phyloP scores from a whole-genome alignment of 2,888 invertebrate species.

The Plemyria rubiginata region DNA sequence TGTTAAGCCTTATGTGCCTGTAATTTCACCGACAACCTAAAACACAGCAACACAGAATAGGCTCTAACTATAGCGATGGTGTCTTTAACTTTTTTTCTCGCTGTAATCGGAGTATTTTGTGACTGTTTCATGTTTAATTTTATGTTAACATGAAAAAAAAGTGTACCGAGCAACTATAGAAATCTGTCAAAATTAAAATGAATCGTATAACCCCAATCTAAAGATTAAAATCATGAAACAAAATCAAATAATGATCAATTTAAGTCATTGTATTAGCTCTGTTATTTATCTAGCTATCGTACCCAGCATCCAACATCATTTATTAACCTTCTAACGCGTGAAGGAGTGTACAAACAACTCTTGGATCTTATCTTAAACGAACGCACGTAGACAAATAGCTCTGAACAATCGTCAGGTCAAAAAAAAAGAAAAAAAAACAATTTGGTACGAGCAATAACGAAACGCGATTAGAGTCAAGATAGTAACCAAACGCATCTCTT shows the following conservation, averaged over 20 bases:
- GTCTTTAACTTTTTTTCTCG: too few species aligned
- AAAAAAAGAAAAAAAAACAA: conserved; percentile 71
- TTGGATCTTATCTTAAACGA: conserved; percentile 70
- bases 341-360: conserved; percentile 64
- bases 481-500: conserved; percentile 77
- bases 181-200: neutral
- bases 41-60: too few species aligned
- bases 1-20: too few species aligned
- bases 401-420: conserved; percentile 79
- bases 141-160: too few species aligned
- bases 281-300: conserved; percentile 40
- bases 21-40: too few species aligned
- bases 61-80: too few species aligned
- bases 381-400: conserved; percentile 81
- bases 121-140: too few species aligned
- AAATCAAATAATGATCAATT: conserved; percentile 25
- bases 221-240: conserved; percentile 9
- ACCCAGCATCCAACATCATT: conserved; percentile 39
- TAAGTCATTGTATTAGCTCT: conserved; percentile 27
- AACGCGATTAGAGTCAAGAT: conserved; percentile 74
- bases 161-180: too few species aligned
- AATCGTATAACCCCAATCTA: neutral
- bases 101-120: too few species aligned
- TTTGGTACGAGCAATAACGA: conserved; percentile 80
- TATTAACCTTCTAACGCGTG: conserved; percentile 57